Base-by-base conservation (phyloP, 2,888 invertebrate genomes). In the Dicycla oo region DNA sequence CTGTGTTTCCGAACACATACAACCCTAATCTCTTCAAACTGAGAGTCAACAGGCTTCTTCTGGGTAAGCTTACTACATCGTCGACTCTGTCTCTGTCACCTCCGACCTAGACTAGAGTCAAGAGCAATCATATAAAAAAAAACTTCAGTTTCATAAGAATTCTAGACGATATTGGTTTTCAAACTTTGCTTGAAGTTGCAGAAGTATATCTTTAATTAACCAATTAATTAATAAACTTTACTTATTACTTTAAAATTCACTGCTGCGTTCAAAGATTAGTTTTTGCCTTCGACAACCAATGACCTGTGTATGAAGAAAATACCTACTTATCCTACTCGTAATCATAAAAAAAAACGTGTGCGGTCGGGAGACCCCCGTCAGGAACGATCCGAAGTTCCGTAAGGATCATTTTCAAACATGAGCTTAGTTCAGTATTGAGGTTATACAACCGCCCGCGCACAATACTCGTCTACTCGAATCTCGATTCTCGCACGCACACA, bases 181-280 rank as follows among this genome's bases (percentile, higher is more conserved):
- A 72, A 49, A 51, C 26, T 61, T 58, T n/a, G 15, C 11, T 47
- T 13, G 11, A 47, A 61, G n/a, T 67, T 56, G 7, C 2, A n/a
- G 8, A 38, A 26, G 8, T 26, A 18, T 26, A 15, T 20, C 3
- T 73, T 30, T 40, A 40, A 47, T 13, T 53, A 38, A 54, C 70
- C 23, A 54, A 51, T n/a, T 73, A 30, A 56, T 62, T 51, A 57
- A 23, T 30, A n/a, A 70, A 57, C 26, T 62, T 26, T 26, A 56
- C 18, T 23, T 56, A n/a, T 56, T 26, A 40, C 23, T 38, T 38
- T 62, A 23, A 43, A 43, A 10, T 15, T n/a, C 4, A 20, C 18
- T n/a, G 30, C 43, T 30, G 18, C 26, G 10, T 43, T 62, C 23
- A 20, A 43, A 26, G 7, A 26, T 60, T 7, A 13, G 7, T 43